Evolutionary conservation across 2,113 vertebrate genomes (phyloP).

Genomic region (Percina caprodes): DNA sequence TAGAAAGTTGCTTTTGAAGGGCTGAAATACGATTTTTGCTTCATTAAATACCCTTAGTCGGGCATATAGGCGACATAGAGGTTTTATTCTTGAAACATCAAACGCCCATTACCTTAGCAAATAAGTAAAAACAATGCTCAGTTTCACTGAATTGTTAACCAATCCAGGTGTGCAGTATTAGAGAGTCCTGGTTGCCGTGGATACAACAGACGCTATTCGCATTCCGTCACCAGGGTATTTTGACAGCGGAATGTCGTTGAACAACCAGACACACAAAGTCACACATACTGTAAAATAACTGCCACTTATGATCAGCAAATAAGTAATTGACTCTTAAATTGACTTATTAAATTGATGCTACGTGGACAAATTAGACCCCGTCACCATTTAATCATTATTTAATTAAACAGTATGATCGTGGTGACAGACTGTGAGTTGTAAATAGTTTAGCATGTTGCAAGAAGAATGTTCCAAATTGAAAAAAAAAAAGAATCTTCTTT

Average conservation of each 20-base stretch:
- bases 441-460: neutral
- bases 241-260: conserved; percentile 8
- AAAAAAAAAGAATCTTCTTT: conserved; percentile 1
- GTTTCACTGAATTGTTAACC: neutral
- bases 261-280: neutral
- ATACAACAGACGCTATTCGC: conserved; percentile 60
- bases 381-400: neutral
- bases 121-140: conserved; percentile 39
- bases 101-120: neutral
- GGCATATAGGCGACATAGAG: conserved; percentile 1
- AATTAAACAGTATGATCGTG: neutral
- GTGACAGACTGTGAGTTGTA: neutral
- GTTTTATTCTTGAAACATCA: conserved; percentile 17
- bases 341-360: neutral
- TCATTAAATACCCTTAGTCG: neutral
- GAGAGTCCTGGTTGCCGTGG: conserved; percentile 63
- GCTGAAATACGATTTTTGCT: neutral
- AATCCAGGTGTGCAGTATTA: conserved; percentile 35
- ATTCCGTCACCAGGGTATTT: conserved; percentile 40
- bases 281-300: neutral
- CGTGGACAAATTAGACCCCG: neutral
- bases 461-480: neutral
- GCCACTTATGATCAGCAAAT: neutral
- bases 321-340: neutral
- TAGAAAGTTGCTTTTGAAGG: neutral